Evolutionary conservation across 1,140 invertebrate genomes (phyloP).

Genomic region (Formica selysi): DNA sequence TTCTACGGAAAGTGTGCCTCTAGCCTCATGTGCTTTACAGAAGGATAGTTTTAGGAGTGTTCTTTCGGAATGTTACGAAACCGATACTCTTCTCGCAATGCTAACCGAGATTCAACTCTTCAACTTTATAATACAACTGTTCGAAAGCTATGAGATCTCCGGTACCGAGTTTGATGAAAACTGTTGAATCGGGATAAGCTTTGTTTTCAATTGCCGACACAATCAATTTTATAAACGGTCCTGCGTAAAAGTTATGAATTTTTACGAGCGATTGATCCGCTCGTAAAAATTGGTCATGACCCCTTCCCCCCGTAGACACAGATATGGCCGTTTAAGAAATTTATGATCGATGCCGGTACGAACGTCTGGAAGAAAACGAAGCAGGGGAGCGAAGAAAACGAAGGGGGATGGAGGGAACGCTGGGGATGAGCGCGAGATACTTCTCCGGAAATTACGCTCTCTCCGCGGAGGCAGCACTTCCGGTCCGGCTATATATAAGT

Average conservation of each 20-base stretch:
- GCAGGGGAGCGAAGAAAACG: background rate
- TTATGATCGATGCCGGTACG: conserved; percentile 69
- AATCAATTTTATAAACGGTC: conserved; percentile 44
- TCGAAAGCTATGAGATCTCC: background rate
- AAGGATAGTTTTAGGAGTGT: conserved; percentile 41
- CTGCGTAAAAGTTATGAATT: conserved; percentile 45
- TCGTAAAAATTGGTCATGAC: conserved; percentile 62
- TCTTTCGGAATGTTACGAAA: conserved; percentile 37
- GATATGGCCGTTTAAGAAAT: conserved; percentile 60
- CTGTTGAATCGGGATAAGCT: conserved; percentile 5
- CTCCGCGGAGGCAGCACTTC: conserved; percentile 66
- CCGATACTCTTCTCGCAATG: background rate
- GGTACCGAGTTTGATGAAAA: background rate
- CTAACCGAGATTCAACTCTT: background rate
- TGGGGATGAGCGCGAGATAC: conserved; percentile 60
- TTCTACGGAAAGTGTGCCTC: background rate
- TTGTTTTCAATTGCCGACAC: conserved; percentile 13
- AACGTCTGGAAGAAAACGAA: conserved; percentile 44
- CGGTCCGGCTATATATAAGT: conserved; percentile 71
- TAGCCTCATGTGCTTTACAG: background rate
- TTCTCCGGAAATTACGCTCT: conserved; percentile 79
- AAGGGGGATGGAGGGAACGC: background rate
- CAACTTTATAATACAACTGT: conserved; percentile 1
- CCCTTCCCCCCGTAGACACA: background rate
- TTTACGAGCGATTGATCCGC: conserved; percentile 38